Conservation (phyloP, 2,888 invertebrate species). For the Cantharis nigra region DNA sequence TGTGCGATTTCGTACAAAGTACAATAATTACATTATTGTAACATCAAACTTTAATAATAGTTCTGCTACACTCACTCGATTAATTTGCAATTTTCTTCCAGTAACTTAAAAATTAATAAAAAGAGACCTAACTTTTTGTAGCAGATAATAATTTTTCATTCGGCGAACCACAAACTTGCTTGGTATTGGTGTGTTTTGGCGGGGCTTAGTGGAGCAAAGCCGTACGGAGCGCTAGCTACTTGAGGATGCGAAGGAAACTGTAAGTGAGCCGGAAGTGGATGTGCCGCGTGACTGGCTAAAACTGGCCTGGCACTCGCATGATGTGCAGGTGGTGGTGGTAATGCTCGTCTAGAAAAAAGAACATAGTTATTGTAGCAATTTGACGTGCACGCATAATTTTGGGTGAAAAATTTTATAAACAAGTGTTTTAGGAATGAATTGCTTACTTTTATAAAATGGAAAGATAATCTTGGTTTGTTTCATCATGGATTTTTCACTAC, state of each 20-base stretch:
- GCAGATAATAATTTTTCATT: constrained; percentile 53
- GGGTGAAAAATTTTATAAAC: background rate
- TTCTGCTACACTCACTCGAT: background rate
- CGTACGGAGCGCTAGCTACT: constrained; percentile 62
- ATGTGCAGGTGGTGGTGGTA: constrained; percentile 81
- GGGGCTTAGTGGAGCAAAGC: constrained; percentile 73
- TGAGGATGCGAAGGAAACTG: constrained; percentile 73
- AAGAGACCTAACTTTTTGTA: background rate
- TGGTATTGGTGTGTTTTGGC: constrained; percentile 71
- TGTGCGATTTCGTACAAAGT: background rate
- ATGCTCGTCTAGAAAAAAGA: constrained; percentile 59
- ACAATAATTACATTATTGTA: background rate
- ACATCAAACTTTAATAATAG: background rate
- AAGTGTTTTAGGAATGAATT: background rate
- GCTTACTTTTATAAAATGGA: background rate
- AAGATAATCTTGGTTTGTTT: background rate
- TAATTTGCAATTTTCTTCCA: background rate
- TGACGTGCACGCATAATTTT: background rate
- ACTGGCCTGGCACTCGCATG: constrained; percentile 74
- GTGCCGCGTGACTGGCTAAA: constrained; percentile 69
- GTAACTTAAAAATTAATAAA: background rate
- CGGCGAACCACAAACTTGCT: constrained; percentile 78
- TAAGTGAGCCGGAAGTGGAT: constrained; percentile 82
- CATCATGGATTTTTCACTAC: background rate
- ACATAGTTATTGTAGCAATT: background rate